Conservation (phyloP, 2,888 invertebrate species). For the Phyllotreta cruciferae region DNA sequence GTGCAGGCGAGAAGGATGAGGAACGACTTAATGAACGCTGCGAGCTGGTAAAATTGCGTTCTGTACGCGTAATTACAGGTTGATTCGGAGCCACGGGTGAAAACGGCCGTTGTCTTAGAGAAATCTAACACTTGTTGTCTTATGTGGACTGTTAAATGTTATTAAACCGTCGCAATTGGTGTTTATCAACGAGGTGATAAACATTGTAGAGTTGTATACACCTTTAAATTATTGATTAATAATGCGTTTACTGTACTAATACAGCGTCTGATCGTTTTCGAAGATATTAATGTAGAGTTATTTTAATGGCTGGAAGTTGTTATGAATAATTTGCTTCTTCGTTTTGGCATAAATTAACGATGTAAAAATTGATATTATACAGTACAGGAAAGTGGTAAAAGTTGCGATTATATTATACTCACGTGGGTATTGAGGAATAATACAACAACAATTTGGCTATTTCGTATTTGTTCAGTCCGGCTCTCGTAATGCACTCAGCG, state of each 20-base stretch:
- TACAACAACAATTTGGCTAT: constrained; percentile 75
- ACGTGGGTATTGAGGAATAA: constrained; percentile 76
- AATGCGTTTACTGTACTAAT: no score
- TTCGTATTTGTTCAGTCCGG: constrained; percentile 70
- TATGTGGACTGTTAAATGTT: no score
- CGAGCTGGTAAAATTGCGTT: constrained; percentile 18
- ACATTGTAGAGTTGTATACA: no score
- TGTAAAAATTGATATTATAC: no score
- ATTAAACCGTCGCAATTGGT: no score
- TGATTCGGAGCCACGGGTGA: constrained; percentile 24
- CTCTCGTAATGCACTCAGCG: constrained; percentile 66
- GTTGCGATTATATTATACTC: constrained; percentile 52
- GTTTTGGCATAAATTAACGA: no score
- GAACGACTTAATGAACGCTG: constrained; percentile 24
- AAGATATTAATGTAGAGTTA: no score
- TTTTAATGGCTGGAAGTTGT: no score
- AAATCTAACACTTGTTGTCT: constrained; percentile 15
- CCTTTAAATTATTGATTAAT: no score
- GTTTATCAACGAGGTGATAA: no score
- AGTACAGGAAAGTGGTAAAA: background rate
- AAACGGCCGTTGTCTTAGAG: constrained; percentile 25
- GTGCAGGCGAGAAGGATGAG: constrained; percentile 15
- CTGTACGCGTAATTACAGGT: constrained; percentile 24
- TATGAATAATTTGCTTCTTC: no score
- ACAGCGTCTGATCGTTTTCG: no score